These are phyloP conservation scores for Morpho deidamia DNA, from an alignment of 2,888 invertebrate genomes.

Conservation along the genomic window DNA sequence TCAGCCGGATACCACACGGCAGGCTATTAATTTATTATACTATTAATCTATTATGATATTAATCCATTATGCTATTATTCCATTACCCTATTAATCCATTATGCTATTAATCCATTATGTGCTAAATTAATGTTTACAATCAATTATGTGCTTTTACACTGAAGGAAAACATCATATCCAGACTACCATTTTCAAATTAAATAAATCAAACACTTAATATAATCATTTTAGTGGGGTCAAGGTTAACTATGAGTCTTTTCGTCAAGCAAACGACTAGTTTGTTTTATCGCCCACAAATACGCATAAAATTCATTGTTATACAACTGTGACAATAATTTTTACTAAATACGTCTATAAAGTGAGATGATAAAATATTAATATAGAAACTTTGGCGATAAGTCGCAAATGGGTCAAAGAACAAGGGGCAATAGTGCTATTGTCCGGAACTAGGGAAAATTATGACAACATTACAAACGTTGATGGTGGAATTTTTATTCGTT, in stretches of 20 bases:
- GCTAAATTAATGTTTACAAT: not conserved
- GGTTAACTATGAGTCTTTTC: not conserved
- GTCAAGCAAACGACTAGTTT: slow-evolving; percentile 11
- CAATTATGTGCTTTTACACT: too few relatives aligned
- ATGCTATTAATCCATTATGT: not conserved
- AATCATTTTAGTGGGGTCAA: not conserved
- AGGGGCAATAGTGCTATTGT: slow-evolving; percentile 22
- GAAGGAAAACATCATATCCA: too few relatives aligned
- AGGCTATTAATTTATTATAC: too few relatives aligned
- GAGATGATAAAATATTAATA: slow-evolving; percentile 32
- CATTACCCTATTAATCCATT: too few relatives aligned
- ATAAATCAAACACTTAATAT: too few relatives aligned
- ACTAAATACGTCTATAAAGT: slow-evolving; percentile 30
- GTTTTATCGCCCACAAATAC: slow-evolving; percentile 14
- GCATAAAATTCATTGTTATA: slow-evolving; percentile 12
- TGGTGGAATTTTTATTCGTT: slow-evolving; percentile 26
- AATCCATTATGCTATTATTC: too few relatives aligned
- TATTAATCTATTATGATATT: too few relatives aligned
- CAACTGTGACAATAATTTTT: slow-evolving; percentile 27
- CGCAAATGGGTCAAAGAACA: slow-evolving; percentile 28
- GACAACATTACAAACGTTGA: slow-evolving; percentile 24
- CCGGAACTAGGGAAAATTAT: slow-evolving; percentile 26
- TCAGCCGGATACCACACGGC: too few relatives aligned
- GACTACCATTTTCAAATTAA: too few relatives aligned
- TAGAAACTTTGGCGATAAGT: slow-evolving; percentile 28